Evolutionary conservation across 2,113 vertebrate genomes (phyloP).

Genomic region (Mixornis gularis): DNA sequence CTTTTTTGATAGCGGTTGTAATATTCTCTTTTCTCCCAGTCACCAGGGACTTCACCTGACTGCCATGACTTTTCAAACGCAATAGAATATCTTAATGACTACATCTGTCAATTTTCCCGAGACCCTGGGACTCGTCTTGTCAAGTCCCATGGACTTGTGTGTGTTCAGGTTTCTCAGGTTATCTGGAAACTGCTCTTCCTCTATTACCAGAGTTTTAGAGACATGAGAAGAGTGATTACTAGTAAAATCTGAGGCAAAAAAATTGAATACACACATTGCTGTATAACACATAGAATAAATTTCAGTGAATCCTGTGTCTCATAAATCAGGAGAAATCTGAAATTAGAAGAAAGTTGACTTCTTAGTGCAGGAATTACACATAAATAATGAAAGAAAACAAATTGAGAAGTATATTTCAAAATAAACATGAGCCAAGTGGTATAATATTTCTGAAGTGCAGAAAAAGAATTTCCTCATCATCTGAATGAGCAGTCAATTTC

Average conservation of each 20-base stretch:
- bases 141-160: background rate
- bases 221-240: background rate
- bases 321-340: background rate
- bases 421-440: background rate
- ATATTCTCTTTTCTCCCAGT: background rate
- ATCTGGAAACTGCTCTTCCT: background rate
- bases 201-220: background rate
- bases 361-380: background rate
- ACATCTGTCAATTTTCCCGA: background rate
- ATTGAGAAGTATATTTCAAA: background rate
- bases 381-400: background rate
- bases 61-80: background rate
- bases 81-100: background rate
- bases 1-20: background rate
- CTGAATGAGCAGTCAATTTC: background rate
- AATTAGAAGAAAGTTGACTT: background rate
- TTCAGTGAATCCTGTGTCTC: background rate
- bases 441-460: background rate
- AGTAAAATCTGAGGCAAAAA: background rate
- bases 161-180: background rate
- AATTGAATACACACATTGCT: background rate
- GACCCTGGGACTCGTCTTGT: background rate
- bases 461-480: background rate
- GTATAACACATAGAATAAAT: background rate
- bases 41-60: background rate